Evolutionary conservation across 2,113 vertebrate genomes (phyloP), one percentile per base, ranked within the genome.

Genomic region (Alces alces): DNA sequence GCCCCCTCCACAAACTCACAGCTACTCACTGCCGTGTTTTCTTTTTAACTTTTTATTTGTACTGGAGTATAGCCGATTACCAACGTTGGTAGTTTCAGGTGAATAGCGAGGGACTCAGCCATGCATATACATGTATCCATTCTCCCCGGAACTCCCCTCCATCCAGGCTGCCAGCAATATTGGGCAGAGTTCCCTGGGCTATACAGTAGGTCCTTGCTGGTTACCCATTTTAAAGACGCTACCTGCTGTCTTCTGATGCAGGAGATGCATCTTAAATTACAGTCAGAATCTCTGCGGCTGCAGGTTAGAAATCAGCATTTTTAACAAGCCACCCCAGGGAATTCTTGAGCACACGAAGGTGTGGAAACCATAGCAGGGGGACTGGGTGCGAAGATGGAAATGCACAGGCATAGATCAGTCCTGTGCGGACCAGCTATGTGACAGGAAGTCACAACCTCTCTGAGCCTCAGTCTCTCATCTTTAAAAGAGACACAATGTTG

Each of bases 391-490:
- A n/a, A 78, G 95, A 19, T 0, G 27, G 66, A 85, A 66, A n/a
- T 1, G 7, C 5, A 39, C 43, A 28, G 64, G 19, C 25, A 5
- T 0, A 3, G 7, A 6, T 27, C 43, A 23, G 61, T 36, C 78
- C 30, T 25, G 1, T 27, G 1, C 0, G 11, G 45, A 23, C 3
- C 84, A 30, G 16, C 61, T 4, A 0, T 7, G 27, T 7, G 28
- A 14, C 79, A 0, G 2, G 30, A 93, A 52, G 36, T 50, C 80
- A 43, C 39, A 3, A 5, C 60, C 23, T 33, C 14, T 43, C 52
- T 28, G 14, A 66, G 47, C 55, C 61, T 76, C 76, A 21, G 45
- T 83, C 47, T 87, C 28, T 58, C 30, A 45, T 64, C 76, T 58
- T n/a, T 66, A 27, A 87, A 47, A 36, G 55, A 45, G 14, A 84